Percentiles rank a stretch among this genome's conserved stretches.
Conservation (phyloP, 2,797 vertebrate species). For the Sebastes itinus region DNA sequence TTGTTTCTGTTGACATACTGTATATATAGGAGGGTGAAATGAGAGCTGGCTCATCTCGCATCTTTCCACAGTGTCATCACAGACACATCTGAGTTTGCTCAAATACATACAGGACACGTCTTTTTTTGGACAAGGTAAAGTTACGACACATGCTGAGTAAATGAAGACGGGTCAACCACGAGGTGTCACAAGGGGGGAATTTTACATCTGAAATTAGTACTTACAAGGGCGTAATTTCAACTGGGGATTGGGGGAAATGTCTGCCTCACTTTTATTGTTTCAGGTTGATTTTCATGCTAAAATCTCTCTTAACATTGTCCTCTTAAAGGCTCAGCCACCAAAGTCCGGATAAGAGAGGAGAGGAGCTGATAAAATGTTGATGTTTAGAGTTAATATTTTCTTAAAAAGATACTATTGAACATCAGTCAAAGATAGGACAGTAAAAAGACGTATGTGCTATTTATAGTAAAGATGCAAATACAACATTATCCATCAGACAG, state of each 20-base stretch:
- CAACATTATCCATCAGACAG: not conserved
- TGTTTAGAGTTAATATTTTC: not conserved
- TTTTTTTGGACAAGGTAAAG: slow-evolving; percentile 3
- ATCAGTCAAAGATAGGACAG: too few relatives aligned
- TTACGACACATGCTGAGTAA: not conserved
- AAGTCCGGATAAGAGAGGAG: not conserved
- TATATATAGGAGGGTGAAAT: slow-evolving; percentile 35
- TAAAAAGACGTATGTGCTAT: not conserved
- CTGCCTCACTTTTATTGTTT: not conserved
- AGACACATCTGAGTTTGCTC: slow-evolving; percentile 39
- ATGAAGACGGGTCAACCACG: not conserved
- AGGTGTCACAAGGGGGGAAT: not conserved
- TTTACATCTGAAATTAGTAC: not conserved
- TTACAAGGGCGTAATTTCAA: not conserved
- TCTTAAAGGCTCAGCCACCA: not conserved
- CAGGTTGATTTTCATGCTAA: too few relatives aligned
- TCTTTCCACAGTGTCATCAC: slow-evolving; percentile 56
- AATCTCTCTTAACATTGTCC: not conserved
- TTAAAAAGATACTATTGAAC: too few relatives aligned
- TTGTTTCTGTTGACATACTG: slow-evolving; percentile 32
- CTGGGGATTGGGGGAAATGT: not conserved
- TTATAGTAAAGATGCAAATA: not conserved
- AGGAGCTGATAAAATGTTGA: not conserved
- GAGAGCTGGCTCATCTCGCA: slow-evolving; percentile 35
- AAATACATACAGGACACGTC: slow-evolving; percentile 15